Conservation (phyloP, 2,888 invertebrate species). For the Ctena decussata region DNA sequence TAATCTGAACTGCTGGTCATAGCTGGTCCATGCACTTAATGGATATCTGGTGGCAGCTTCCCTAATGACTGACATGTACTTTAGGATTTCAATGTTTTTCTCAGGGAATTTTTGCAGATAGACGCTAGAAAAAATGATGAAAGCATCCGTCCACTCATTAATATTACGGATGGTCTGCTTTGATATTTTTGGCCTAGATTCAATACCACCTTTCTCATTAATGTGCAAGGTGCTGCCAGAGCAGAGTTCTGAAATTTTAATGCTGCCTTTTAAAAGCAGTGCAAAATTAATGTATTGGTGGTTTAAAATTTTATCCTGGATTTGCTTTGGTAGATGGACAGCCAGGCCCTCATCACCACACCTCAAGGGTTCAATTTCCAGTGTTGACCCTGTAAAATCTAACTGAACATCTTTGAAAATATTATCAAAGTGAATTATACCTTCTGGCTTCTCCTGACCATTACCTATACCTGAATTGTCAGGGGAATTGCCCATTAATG, state of each 20-base stretch:
- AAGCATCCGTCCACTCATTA: no score
- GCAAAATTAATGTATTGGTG: conserved; percentile 4
- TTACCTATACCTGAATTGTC: background rate
- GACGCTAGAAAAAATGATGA: no score
- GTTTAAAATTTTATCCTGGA: background rate
- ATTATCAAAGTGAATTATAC: conserved; percentile 18
- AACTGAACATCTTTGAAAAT: background rate
- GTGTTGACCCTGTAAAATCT: background rate
- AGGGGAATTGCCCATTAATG: background rate
- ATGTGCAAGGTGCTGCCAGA: no score
- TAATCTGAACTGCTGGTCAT: no score
- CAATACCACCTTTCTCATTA: no score
- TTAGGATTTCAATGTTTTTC: no score
- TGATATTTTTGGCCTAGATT: no score
- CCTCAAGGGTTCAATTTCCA: conserved; percentile 5
- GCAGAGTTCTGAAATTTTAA: background rate
- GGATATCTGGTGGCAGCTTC: no score
- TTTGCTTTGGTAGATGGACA: conserved; percentile 7
- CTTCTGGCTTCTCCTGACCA: background rate
- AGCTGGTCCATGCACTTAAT: no score
- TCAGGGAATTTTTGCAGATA: no score
- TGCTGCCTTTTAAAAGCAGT: background rate
- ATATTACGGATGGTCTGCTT: no score
- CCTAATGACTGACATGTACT: no score
- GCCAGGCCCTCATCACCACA: conserved; percentile 1